These are phyloP conservation scores for Leptinotarsa undecemlineata DNA, from an alignment of 1,140 invertebrate species.

Conservation along the genomic window DNA sequence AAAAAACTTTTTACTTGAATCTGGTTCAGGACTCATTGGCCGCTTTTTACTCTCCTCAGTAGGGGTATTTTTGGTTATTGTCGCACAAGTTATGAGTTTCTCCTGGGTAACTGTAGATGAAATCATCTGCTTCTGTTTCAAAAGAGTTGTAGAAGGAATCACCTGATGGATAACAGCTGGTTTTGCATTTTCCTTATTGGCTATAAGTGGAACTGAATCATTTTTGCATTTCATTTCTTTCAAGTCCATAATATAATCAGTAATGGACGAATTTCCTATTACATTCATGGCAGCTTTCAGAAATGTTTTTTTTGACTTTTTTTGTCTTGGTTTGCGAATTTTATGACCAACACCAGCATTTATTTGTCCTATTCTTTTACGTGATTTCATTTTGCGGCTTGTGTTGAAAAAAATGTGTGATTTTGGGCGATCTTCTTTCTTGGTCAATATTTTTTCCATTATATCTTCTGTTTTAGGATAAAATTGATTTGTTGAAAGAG, in stretches of 20 bases:
- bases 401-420: not conserved
- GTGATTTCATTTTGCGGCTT: slow-evolving; percentile 24
- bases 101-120: not conserved
- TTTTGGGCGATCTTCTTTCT: slow-evolving; percentile 23
- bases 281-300: slow-evolving; percentile 47
- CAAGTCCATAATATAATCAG: slow-evolving; percentile 49
- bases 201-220: slow-evolving; percentile 6
- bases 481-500: slow-evolving; percentile 60
- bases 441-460: slow-evolving; percentile 35
- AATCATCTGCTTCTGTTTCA: slow-evolving; percentile 2
- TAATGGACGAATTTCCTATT: slow-evolving; percentile 48
- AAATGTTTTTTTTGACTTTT: slow-evolving; percentile 43
- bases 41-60: slow-evolving; percentile 20
- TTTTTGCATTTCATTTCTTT: slow-evolving; percentile 30
- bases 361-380: slow-evolving; percentile 56
- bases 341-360: slow-evolving; percentile 62
- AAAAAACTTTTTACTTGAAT: slow-evolving; percentile 48
- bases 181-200: slow-evolving; percentile 23
- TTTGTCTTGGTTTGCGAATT: slow-evolving; percentile 60
- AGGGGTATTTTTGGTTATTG: not conserved
- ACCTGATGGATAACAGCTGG: slow-evolving; percentile 8
- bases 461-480: slow-evolving; percentile 56
- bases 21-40: slow-evolving; percentile 25
- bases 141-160: not conserved
- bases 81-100: not conserved